phyloP scores from a whole-genome alignment of 2,797 vertebrate species.

The Margarornis squamiger region DNA sequence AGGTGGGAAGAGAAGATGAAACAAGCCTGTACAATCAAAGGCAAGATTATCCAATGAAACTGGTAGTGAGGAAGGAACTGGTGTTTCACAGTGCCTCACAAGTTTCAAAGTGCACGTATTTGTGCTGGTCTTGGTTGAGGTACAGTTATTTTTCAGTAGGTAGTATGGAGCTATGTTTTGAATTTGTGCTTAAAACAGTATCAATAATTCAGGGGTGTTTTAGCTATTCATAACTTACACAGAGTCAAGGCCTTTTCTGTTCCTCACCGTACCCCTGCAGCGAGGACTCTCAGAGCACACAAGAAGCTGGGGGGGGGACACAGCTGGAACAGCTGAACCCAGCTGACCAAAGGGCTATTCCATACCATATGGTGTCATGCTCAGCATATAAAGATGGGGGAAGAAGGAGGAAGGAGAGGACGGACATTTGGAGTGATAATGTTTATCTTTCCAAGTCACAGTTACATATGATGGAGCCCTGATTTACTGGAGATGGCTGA shows the following conservation, averaged over 20 bases:
- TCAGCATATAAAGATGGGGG: not conserved
- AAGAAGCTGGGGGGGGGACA: not conserved
- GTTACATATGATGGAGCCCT: too few relatives aligned
- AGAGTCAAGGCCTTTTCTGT: not conserved
- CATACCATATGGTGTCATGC: not conserved
- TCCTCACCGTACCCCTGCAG: not conserved
- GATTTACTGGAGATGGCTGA: not conserved
- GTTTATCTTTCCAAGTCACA: not conserved
- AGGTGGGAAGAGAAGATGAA: not conserved
- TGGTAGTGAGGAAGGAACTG: not conserved
- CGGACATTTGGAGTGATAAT: not conserved
- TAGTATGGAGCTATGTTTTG: not conserved
- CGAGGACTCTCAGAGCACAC: not conserved
- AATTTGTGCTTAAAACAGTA: not conserved
- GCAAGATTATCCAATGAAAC: not conserved
- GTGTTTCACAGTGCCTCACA: conserved; percentile 24
- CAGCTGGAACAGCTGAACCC: not conserved
- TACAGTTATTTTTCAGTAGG: not conserved
- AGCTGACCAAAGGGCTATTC: not conserved
- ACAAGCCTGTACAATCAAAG: not conserved
- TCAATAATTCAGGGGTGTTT: not conserved
- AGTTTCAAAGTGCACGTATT: conserved; percentile 54
- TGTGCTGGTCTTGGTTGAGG: not conserved
- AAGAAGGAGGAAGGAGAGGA: not conserved
- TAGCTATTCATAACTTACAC: not conserved